Evolutionary conservation across 2,797 vertebrate genomes (phyloP).

Genomic region (Enteromius anoplus): DNA sequence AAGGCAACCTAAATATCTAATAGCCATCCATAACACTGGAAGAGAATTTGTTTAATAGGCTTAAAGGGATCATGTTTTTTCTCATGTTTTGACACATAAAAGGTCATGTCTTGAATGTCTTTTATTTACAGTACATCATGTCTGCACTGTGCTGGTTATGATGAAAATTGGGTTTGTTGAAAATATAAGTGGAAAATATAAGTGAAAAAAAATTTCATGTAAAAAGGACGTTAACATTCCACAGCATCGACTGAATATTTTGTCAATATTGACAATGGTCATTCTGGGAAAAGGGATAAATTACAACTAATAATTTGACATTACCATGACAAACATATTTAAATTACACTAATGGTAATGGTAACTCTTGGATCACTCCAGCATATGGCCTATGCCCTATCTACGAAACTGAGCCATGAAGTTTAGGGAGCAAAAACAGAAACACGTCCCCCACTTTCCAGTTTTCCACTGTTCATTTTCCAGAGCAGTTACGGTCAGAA

Average conservation of each 20-base stretch:
- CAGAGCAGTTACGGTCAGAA: neutral
- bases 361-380: no score
- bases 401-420: no score
- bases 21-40: neutral
- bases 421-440: neutral
- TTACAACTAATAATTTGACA: neutral
- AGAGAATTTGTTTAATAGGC: neutral
- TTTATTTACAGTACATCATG: neutral
- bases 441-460: no score
- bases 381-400: no score
- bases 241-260: neutral
- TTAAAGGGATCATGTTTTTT: neutral
- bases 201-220: no score
- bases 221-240: neutral
- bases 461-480: no score
- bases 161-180: neutral
- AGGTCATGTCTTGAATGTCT: no score
- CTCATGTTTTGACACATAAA: neutral
- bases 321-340: neutral
- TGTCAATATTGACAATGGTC: neutral
- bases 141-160: constrained; percentile 4
- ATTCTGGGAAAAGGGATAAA: neutral
- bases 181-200: neutral
- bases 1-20: constrained; percentile 1
- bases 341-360: neutral